Evolutionary conservation across 2,797 vertebrate species (phyloP).

Genomic region (Chelon auratus): DNA sequence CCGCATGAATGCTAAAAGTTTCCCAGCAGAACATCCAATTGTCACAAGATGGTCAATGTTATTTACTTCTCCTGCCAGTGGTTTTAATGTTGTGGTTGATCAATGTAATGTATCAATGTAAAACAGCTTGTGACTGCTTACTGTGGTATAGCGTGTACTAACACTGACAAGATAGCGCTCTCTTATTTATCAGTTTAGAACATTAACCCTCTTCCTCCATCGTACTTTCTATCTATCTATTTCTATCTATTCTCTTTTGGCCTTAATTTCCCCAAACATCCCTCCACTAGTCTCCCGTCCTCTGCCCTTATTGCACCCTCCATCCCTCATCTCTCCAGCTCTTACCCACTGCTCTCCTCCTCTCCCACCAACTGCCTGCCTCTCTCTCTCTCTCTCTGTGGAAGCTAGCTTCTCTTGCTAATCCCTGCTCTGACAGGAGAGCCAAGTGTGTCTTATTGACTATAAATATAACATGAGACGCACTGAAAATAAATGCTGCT

Average conservation of each 20-base stretch:
- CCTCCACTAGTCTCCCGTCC: constrained; percentile 72
- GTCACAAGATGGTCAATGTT: no score
- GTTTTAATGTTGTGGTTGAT: neutral
- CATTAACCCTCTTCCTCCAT: neutral
- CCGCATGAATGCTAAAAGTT: no score
- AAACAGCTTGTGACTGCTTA: constrained; percentile 16
- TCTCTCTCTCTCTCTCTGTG: constrained; percentile 44
- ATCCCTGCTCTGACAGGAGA: constrained; percentile 83
- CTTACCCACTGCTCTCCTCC: constrained; percentile 44
- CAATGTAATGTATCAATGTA: constrained; percentile 25
- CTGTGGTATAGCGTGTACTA: neutral
- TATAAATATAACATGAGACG: constrained; percentile 89
- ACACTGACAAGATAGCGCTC: constrained; percentile 6
- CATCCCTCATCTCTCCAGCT: constrained; percentile 44
- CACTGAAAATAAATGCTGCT: constrained; percentile 84
- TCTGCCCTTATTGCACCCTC: constrained; percentile 57
- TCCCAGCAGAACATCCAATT: no score
- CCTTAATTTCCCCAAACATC: constrained; percentile 17
- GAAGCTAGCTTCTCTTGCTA: constrained; percentile 81
- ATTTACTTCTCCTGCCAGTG: no score
- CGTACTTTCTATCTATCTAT: no score
- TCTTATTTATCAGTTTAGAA: neutral
- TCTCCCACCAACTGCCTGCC: constrained; percentile 36
- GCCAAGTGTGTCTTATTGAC: constrained; percentile 87
- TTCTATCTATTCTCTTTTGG: neutral